Percentiles rank a stretch among this genome's conserved stretches.
Evolutionary conservation across 2,888 invertebrate genomes (phyloP).

Genomic region (Stegophylla sp.): DNA sequence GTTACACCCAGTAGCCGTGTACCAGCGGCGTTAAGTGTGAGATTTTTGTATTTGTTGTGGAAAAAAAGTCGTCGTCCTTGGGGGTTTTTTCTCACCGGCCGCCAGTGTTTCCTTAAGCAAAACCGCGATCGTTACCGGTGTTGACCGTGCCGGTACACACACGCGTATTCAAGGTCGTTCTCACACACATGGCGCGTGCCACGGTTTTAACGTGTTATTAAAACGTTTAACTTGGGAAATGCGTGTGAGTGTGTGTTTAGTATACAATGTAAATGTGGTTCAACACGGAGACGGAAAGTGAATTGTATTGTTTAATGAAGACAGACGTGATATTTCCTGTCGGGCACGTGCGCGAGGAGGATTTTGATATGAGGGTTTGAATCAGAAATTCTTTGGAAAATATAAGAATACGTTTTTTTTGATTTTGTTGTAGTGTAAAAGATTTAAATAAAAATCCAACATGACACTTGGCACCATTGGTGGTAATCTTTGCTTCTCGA

Average conservation of each 20-base stretch:
- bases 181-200: slow-evolving; percentile 19
- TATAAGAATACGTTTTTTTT: too few relatives aligned
- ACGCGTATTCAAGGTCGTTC: slow-evolving; percentile 22
- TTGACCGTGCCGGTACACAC: not conserved
- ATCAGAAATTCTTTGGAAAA: too few relatives aligned
- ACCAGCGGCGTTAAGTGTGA: not conserved
- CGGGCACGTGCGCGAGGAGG: fast-evolving
- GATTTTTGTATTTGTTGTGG: slow-evolving; percentile 18
- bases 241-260: not conserved
- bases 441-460: too few relatives aligned
- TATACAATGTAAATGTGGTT: not conserved
- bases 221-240: slow-evolving; percentile 15
- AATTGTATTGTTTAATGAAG: not conserved
- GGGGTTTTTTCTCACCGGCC: not conserved
- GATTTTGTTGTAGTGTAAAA: too few relatives aligned
- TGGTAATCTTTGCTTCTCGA: too few relatives aligned
- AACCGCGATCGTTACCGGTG: slow-evolving; percentile 20
- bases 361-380: too few relatives aligned
- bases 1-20: slow-evolving; percentile 3
- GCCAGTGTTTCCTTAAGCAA: not conserved
- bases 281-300: slow-evolving; percentile 1
- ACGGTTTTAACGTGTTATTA: slow-evolving; percentile 11
- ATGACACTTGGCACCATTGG: too few relatives aligned
- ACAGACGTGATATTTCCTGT: not conserved
- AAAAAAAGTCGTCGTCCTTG: slow-evolving; percentile 28